Conservation (phyloP, 2,888 invertebrate genomes). For the Noctua janthina region DNA sequence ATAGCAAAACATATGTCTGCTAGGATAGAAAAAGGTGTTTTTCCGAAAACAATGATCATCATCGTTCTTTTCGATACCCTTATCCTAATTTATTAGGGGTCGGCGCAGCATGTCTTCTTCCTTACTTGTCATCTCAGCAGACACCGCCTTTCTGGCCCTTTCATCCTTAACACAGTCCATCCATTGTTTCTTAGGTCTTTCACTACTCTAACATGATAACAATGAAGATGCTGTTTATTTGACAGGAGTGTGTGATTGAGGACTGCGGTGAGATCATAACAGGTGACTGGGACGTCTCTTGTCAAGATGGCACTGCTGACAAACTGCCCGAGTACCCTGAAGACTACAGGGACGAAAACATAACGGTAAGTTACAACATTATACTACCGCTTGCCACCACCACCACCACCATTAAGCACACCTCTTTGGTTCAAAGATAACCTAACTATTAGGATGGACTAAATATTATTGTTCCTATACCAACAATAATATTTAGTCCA, state of each 20-base stretch:
- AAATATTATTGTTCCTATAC: no score
- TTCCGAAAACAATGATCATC: not conserved
- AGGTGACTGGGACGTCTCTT: slow-evolving; percentile 92
- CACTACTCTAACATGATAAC: not conserved
- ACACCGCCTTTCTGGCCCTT: not conserved
- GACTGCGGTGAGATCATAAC: slow-evolving; percentile 93
- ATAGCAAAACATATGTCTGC: not conserved
- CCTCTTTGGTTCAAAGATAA: not conserved
- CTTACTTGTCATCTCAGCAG: not conserved
- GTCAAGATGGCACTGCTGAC: slow-evolving; percentile 93
- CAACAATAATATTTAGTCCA: no score
- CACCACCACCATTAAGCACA: not conserved
- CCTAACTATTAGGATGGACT: no score
- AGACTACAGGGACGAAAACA: slow-evolving; percentile 86
- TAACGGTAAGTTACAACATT: slow-evolving; percentile 71
- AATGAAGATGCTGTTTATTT: slow-evolving; percentile 40
- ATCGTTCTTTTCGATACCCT: not conserved
- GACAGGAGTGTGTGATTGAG: slow-evolving; percentile 91
- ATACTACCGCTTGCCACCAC: not conserved
- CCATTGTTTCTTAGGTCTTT: not conserved
- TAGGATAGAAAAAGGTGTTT: not conserved
- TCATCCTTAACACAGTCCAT: not conserved
- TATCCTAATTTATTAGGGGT: not conserved
- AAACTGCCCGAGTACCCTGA: slow-evolving; percentile 94
- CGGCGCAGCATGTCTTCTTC: not conserved